Evolutionary conservation across 2,113 vertebrate species (phyloP).

Genomic region (Urocitellus parryii): DNA sequence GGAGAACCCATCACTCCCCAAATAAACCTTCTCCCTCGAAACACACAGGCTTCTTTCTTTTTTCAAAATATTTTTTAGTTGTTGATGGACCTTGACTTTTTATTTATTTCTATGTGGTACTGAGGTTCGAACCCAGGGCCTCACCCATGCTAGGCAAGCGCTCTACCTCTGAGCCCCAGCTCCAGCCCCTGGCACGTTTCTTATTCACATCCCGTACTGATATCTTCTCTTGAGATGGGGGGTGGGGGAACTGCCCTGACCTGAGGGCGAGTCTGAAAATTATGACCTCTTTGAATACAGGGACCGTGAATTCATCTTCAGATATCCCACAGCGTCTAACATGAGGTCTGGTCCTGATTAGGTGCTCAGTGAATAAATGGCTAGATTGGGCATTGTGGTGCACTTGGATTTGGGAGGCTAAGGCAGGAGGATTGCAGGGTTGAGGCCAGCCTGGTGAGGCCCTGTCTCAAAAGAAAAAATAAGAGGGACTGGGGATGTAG

Average conservation of each 20-base stretch:
- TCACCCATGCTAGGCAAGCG: too few relatives aligned
- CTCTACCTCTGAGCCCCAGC: too few relatives aligned
- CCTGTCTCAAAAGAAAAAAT: too few relatives aligned
- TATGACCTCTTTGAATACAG: neutral
- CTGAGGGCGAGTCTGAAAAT: neutral
- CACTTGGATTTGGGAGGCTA: too few relatives aligned
- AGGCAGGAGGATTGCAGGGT: too few relatives aligned
- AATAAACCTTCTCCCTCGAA: conserved; percentile 65
- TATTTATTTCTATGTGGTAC: too few relatives aligned
- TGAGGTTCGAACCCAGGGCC: too few relatives aligned
- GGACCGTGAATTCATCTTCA: neutral
- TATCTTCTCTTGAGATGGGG: neutral
- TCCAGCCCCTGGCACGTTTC: neutral
- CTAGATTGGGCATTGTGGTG: neutral
- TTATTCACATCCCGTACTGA: neutral
- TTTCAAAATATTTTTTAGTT: too few relatives aligned
- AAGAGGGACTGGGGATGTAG: too few relatives aligned
- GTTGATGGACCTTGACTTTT: too few relatives aligned
- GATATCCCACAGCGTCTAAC: neutral
- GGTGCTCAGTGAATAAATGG: neutral
- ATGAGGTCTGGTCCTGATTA: neutral
- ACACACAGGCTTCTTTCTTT: neutral
- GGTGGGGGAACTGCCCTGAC: neutral
- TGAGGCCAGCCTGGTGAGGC: too few relatives aligned
- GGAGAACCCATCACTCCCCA: neutral